Evolutionary conservation across 2,888 invertebrate genomes (phyloP).

Genomic region (Galeopsomyia nigrocyanea): DNA sequence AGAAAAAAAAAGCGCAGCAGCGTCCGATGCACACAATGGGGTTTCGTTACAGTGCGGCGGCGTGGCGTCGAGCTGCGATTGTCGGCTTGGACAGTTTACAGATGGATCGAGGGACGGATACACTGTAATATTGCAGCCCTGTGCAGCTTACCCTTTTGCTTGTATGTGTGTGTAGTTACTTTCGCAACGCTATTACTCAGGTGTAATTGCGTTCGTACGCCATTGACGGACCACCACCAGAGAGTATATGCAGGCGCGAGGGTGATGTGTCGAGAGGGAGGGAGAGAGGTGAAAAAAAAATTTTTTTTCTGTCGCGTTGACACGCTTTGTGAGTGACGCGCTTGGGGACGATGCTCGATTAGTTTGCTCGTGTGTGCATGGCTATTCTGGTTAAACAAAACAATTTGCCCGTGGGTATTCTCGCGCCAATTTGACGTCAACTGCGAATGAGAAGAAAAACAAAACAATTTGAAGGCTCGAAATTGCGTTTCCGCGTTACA

Average conservation of each 20-base stretch:
- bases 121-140: conserved; percentile 1
- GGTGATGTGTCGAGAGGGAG: not conserved
- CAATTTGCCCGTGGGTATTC: not conserved
- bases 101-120: conserved; percentile 60
- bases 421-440: not conserved
- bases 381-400: conserved; percentile 6
- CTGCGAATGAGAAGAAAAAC: not conserved
- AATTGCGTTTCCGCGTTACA: not conserved
- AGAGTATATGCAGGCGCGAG: too few relatives aligned
- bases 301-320: conserved; percentile 10
- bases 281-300: conserved; percentile 12
- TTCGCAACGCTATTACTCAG: conserved; percentile 44
- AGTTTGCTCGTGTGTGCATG: conserved; percentile 5
- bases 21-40: not conserved
- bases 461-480: conserved; percentile 16
- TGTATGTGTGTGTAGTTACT: conserved; percentile 5
- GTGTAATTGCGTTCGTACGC: conserved; percentile 39
- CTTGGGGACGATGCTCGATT: conserved; percentile 11
- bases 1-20: not conserved
- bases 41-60: conserved; percentile 1
- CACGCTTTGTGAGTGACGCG: conserved; percentile 15
- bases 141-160: not conserved
- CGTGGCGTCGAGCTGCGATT: conserved; percentile 18
- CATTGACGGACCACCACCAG: conserved; percentile 8
- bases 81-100: conserved; percentile 65